A percentile compares a stretch with the other conserved stretches of the same genome.
Evolutionary conservation across 2,888 invertebrate genomes (phyloP).

Genomic region (Caradrina clavipalpis): DNA sequence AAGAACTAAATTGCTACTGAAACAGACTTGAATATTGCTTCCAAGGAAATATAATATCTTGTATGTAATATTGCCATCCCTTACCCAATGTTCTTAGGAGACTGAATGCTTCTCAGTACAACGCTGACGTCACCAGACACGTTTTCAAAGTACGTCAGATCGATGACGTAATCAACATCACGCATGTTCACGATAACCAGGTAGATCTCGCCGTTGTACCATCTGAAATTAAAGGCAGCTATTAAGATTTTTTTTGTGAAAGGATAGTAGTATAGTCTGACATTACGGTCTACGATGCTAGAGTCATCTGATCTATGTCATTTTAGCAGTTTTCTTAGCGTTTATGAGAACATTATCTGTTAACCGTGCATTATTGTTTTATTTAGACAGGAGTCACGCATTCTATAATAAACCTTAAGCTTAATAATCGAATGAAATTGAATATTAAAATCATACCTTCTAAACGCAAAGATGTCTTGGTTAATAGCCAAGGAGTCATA

Average conservation of each 20-base stretch:
- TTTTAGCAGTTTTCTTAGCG: no score
- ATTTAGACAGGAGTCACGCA: no score
- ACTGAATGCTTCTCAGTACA: slow-evolving; percentile 82
- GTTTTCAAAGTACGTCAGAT: slow-evolving; percentile 83
- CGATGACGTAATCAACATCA: slow-evolving; percentile 73
- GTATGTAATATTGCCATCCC: neutral
- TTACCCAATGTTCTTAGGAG: slow-evolving; percentile 79
- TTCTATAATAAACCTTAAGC: no score
- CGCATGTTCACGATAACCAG: slow-evolving; percentile 90
- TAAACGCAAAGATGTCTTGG: slow-evolving; percentile 90
- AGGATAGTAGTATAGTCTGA: no score
- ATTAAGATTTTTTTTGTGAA: neutral
- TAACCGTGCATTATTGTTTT: no score
- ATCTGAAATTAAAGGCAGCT: slow-evolving; percentile 69
- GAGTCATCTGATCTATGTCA: no score
- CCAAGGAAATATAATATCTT: no score
- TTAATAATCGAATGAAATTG: no score
- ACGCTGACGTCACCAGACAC: slow-evolving; percentile 85
- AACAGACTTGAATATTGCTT: neutral
- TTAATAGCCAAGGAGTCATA: slow-evolving; percentile 89
- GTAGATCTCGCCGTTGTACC: slow-evolving; percentile 77
- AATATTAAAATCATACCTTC: slow-evolving; percentile 78
- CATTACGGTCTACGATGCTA: no score
- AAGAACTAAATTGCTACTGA: neutral
- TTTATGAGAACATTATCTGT: no score